Evolutionary conservation across 2,113 vertebrate genomes (phyloP).

Genomic region (Grantiella picta): DNA sequence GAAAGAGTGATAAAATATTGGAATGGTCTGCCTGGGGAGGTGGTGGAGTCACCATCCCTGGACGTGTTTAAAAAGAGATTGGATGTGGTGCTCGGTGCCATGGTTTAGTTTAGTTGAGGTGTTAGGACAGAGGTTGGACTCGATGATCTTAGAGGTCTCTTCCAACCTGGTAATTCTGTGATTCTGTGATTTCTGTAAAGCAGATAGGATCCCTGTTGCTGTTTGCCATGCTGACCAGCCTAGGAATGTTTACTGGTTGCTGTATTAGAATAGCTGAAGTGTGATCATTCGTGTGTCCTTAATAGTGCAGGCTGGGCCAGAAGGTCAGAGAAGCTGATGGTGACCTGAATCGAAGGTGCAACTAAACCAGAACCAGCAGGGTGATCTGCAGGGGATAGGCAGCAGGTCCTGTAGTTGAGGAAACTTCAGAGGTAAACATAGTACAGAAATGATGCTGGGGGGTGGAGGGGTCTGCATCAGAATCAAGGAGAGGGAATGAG

Average conservation of each 20-base stretch:
- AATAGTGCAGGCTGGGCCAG: fast-evolving
- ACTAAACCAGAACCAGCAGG: background rate
- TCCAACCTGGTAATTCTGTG: too few relatives aligned
- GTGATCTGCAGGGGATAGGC: background rate
- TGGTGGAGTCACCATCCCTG: too few relatives aligned
- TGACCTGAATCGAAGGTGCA: fast-evolving
- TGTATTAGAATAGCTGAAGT: background rate
- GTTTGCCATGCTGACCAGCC: background rate
- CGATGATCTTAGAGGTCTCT: too few relatives aligned
- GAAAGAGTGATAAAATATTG: too few relatives aligned
- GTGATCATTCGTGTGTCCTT: fast-evolving
- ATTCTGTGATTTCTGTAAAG: background rate
- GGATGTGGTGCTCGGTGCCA: too few relatives aligned
- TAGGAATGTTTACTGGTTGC: background rate
- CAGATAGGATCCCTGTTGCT: background rate
- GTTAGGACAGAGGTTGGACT: too few relatives aligned
- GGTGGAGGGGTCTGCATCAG: background rate
- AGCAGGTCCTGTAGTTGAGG: background rate
- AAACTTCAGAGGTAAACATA: background rate
- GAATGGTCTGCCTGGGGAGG: too few relatives aligned
- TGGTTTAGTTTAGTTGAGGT: too few relatives aligned
- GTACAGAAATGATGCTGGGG: background rate
- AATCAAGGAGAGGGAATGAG: background rate
- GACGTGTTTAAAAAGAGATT: too few relatives aligned
- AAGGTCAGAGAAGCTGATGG: background rate